Conservation (phyloP, 1,140 invertebrate genomes). For the Eurosta solidaginis region DNA sequence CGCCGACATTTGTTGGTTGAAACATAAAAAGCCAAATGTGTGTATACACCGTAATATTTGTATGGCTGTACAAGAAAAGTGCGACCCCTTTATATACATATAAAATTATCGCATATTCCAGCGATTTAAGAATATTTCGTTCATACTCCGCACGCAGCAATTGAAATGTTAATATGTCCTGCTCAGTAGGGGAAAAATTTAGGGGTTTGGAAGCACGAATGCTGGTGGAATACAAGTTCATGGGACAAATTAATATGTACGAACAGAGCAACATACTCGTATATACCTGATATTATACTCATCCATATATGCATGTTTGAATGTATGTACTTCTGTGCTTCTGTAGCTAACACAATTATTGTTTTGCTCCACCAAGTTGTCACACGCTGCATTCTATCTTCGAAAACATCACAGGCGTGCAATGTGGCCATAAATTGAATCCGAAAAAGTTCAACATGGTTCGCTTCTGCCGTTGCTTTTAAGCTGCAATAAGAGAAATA, state of each 20-base stretch:
- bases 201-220: not conserved
- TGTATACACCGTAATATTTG: too few species aligned
- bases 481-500: not conserved
- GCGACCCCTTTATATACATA: not conserved
- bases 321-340: not conserved
- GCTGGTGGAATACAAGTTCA: too few species aligned
- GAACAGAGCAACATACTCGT: too few species aligned
- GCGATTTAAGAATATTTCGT: not conserved
- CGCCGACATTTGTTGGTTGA: too few species aligned
- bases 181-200: not conserved
- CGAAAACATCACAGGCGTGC: not conserved
- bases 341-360: not conserved
- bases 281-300: too few species aligned
- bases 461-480: too few species aligned
- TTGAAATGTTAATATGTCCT: constrained; percentile 11
- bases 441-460: too few species aligned
- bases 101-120: too few species aligned
- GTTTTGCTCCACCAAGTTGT: not conserved
- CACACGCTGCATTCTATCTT: not conserved
- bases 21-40: too few species aligned
- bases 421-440: not conserved
- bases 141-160: not conserved
- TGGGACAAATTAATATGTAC: too few species aligned
- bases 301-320: not conserved
- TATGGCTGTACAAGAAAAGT: too few species aligned